Percentiles rank a stretch among this genome's conserved stretches.
phyloP scores from a whole-genome alignment of 2,113 vertebrate species.

The Piaya cayana region DNA sequence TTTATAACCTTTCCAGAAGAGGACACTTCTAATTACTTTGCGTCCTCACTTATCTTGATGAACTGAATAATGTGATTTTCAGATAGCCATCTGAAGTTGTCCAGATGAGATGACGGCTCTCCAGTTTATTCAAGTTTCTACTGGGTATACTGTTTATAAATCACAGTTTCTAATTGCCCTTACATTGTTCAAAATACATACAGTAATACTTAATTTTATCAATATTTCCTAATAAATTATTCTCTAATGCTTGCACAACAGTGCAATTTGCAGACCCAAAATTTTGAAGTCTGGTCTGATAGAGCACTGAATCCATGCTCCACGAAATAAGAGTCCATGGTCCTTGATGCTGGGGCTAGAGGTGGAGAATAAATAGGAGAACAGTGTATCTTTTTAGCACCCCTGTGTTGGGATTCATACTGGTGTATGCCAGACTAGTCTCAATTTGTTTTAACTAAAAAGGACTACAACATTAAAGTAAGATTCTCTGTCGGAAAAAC shows the following conservation, averaged over 20 bases:
- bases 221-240: not conserved
- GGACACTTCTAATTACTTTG: not conserved
- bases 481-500: not conserved
- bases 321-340: not conserved
- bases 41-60: not conserved
- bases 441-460: not conserved
- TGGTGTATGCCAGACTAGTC: not conserved
- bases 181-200: not conserved
- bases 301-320: not conserved
- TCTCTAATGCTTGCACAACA: not conserved
- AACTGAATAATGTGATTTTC: not conserved
- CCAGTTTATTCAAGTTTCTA: not conserved
- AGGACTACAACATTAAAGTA: not conserved
- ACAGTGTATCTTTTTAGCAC: fast-evolving
- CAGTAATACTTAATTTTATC: not conserved
- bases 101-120: not conserved
- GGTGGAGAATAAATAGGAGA: not conserved
- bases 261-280: not conserved
- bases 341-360: not conserved
- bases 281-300: not conserved
- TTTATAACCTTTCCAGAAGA: not conserved
- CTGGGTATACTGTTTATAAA: not conserved
- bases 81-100: not conserved
- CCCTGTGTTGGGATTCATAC: not conserved
- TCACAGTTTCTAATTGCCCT: not conserved